Percentiles rank a stretch among this genome's conserved stretches.
These are phyloP conservation scores for Brachypodius melanocephalos DNA, from an alignment of 2,113 vertebrate genomes.

Conservation along the genomic window DNA sequence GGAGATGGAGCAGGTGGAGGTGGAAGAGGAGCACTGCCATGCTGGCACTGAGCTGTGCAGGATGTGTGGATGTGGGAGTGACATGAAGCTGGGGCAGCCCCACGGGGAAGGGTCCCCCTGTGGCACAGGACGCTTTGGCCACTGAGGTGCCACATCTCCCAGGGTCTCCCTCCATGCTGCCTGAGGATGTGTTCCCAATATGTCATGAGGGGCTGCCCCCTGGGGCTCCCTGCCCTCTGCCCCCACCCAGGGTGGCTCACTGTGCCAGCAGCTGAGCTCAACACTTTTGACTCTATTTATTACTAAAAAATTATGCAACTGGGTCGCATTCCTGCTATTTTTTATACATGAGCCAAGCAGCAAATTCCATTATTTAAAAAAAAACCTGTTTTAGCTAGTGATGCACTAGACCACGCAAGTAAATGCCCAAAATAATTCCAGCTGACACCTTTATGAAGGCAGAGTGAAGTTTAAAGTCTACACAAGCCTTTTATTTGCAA, in stretches of 20 bases:
- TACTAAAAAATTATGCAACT: conserved; percentile 66
- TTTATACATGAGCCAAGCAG: conserved; percentile 62
- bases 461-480: conserved; percentile 46
- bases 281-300: conserved; percentile 53
- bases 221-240: neutral
- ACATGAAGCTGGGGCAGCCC: fast-evolving
- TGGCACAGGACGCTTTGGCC: neutral
- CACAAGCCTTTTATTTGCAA: conserved; percentile 22
- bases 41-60: neutral
- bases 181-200: neutral
- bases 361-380: conserved; percentile 64
- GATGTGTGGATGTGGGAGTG: fast-evolving
- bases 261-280: conserved; percentile 36
- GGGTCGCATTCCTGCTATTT: conserved; percentile 55
- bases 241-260: neutral
- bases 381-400: conserved; percentile 53
- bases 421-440: conserved; percentile 65
- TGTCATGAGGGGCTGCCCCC: neutral
- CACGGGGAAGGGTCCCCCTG: fast-evolving
- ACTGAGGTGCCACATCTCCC: neutral
- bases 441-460: conserved; percentile 61
- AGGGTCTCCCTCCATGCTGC: fast-evolving
- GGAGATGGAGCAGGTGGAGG: neutral
- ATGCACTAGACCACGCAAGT: conserved; percentile 63
- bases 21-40: neutral